phyloP scores from a whole-genome alignment of 2,888 invertebrate genomes.

The Stenodema calcarata region DNA sequence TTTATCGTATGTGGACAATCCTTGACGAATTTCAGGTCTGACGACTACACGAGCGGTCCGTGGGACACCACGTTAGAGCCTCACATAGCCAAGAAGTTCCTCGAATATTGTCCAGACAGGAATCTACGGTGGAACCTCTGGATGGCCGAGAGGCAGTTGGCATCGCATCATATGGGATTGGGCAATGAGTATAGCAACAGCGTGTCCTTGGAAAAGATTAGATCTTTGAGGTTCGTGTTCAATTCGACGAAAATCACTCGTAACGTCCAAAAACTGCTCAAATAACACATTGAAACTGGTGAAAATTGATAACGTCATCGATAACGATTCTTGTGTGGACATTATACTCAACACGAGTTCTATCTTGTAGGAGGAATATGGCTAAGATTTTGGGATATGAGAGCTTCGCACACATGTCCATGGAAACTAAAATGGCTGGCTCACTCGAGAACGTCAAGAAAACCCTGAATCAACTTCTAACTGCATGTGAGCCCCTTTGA shows the following conservation, averaged over 20 bases:
- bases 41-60: slow-evolving; percentile 30
- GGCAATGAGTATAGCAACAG: slow-evolving; percentile 66
- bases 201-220: slow-evolving; percentile 77
- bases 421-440: slow-evolving; percentile 94
- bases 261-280: no score
- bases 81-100: slow-evolving; percentile 66
- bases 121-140: slow-evolving; percentile 82
- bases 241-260: no score
- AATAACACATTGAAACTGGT: background rate
- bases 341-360: background rate
- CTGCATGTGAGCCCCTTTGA: slow-evolving; percentile 63
- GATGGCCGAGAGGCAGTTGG: slow-evolving; percentile 73
- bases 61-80: slow-evolving; percentile 45
- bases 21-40: background rate
- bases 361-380: slow-evolving; percentile 64
- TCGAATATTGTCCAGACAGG: slow-evolving; percentile 85
- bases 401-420: slow-evolving; percentile 82
- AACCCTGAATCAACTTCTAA: slow-evolving; percentile 71
- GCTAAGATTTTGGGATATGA: slow-evolving; percentile 81
- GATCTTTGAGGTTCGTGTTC: slow-evolving; percentile 64
- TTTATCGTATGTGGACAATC: background rate
- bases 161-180: slow-evolving; percentile 55
- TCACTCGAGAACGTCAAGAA: slow-evolving; percentile 75
- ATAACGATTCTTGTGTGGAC: background rate
- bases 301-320: background rate